Conservation (phyloP, 1,140 invertebrate species). For the Thaumatotibia leucotreta region DNA sequence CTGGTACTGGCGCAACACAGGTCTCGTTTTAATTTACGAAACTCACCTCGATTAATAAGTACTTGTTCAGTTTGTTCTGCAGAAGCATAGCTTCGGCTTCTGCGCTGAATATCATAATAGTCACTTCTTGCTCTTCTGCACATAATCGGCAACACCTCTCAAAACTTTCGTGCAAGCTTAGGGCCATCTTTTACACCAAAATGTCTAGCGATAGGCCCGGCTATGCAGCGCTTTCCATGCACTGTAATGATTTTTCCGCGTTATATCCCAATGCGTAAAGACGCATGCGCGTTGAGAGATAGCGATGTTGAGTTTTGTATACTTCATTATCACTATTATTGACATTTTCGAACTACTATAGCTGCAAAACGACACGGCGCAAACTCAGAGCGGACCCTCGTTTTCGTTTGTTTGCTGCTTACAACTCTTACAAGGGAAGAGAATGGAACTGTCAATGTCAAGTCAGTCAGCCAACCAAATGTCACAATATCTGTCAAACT, state of each 20-base stretch:
- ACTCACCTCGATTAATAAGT: conserved; percentile 68
- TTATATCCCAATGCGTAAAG: conserved; percentile 27
- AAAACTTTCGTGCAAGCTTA: conserved; percentile 37
- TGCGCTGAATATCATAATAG: conserved; percentile 69
- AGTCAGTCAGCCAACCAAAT: not conserved
- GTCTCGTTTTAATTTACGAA: not conserved
- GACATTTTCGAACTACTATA: conserved; percentile 17
- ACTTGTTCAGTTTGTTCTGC: conserved; percentile 65
- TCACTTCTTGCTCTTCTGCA: conserved; percentile 65
- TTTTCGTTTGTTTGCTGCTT: conserved; percentile 5
- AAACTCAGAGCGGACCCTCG: not conserved
- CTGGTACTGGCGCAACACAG: not conserved
- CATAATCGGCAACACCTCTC: conserved; percentile 68
- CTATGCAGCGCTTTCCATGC: conserved; percentile 2
- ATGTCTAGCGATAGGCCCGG: not conserved
- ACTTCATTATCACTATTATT: conserved; percentile 50
- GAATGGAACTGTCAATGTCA: not conserved
- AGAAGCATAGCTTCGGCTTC: conserved; percentile 69
- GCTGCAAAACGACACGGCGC: conserved; percentile 7
- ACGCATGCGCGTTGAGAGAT: conserved; percentile 60
- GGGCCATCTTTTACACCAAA: conserved; percentile 24
- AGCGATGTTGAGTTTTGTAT: conserved; percentile 48
- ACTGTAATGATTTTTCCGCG: conserved; percentile 50
- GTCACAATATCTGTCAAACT: not conserved
- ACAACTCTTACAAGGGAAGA: too few relatives aligned